Evolutionary conservation across 2,888 invertebrate genomes (phyloP), one percentile per base, ranked within the genome.

Genomic region (Phlogophora meticulosa): DNA sequence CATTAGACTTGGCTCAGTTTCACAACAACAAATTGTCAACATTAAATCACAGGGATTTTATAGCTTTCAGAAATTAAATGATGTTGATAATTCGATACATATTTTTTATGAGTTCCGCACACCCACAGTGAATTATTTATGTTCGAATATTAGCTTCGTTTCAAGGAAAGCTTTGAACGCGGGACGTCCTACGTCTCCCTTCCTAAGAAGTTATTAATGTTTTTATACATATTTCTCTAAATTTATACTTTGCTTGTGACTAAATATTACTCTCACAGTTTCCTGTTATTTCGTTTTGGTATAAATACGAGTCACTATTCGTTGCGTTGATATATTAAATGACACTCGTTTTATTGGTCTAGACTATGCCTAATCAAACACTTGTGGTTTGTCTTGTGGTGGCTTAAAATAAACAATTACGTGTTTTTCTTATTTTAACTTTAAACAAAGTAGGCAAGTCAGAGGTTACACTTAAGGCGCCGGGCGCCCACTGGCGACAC

Each of bases 91-190:
- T 75, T 76, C 43, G 55, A 62, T 55, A 43, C 55, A 17, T 67
- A 68, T 67, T 75, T 69, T 76, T 80, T 66, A 76, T 57, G 72
- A 64, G 61, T 76, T 76, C 55, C 61, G 38, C 38, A 48, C 51
- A 28, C 17, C 36, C 38, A 52, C 51, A 72, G 55, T 74, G 49
- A 60, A 67, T 74, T 68, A 72, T 77, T 45, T 74, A 72, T 34
- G 24, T 36, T 28, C 24, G 36, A 68, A 56, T 40, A 56, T 68
- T 43, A 66, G 48, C 60, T 52, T 70, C 17, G 24, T 65, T 80
- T 72, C 79, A 72, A 75, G 80, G 74, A 84, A 76, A 69, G 60
- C 69, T 76, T 77, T 80, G 74, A 80, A 78, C 45, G 10, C 69
- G 53, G 55, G 72, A 77, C 56, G 61, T 70, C 59, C 65, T 68